Conservation (phyloP, 2,888 invertebrate species). For the Drosophila longiperda region DNA sequence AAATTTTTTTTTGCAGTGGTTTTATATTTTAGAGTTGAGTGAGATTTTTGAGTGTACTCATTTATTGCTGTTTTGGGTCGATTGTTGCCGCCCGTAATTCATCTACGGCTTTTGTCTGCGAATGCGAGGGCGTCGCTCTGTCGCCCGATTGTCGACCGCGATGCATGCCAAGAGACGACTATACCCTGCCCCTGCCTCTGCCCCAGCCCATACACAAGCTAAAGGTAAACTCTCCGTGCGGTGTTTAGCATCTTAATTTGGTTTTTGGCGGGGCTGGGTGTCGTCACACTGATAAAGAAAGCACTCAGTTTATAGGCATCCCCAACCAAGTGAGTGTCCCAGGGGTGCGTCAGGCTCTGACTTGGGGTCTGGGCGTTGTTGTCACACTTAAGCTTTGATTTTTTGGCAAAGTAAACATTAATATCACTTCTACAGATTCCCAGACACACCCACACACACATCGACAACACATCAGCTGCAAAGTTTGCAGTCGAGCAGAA, state of each 20-base stretch:
- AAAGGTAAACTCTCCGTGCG: constrained; percentile 51
- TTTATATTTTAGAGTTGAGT: not conserved
- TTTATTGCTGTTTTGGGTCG: constrained; percentile 35
- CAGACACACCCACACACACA: constrained; percentile 7
- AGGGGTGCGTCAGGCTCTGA: constrained; percentile 57
- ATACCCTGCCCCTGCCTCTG: not conserved
- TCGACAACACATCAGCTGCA: constrained; percentile 4
- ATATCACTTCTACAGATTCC: constrained; percentile 9
- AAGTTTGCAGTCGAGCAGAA: constrained; percentile 19
- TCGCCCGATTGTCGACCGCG: constrained; percentile 36
- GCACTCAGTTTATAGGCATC: constrained; percentile 45
- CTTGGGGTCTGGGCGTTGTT: constrained; percentile 21
- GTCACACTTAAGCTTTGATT: constrained; percentile 55
- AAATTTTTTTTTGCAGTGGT: not conserved
- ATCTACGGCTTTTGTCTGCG: constrained; percentile 57
- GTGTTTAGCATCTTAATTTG: constrained; percentile 74
- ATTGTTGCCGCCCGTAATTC: constrained; percentile 52
- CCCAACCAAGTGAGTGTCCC: constrained; percentile 34
- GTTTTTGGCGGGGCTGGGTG: constrained; percentile 41
- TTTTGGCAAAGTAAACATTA: constrained; percentile 45
- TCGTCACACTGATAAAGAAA: constrained; percentile 64
- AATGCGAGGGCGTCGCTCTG: constrained; percentile 39
- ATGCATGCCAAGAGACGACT: constrained; percentile 1
- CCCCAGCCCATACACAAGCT: not conserved
- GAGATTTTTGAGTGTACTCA: constrained; percentile 28